A percentile compares a stretch with the other conserved stretches of the same genome.
phyloP scores from a whole-genome alignment of 2,113 vertebrate genomes.

The Lagenorhynchus albirostris region DNA sequence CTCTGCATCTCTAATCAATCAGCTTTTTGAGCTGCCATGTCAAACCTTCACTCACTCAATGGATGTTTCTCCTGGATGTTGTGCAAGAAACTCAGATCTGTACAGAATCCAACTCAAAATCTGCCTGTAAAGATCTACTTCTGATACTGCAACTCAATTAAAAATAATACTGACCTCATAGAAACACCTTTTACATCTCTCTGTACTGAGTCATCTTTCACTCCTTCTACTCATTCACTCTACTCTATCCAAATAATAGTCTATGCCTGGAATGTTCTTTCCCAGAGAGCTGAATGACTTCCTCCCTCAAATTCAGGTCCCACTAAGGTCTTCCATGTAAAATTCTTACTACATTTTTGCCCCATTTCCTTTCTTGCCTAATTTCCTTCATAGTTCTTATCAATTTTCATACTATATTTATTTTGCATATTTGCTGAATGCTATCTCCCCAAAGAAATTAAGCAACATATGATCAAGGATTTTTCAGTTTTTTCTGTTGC shows the following conservation, averaged over 20 bases:
- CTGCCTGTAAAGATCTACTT: background rate
- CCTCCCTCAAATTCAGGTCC: background rate
- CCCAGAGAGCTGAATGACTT: background rate
- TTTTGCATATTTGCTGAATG: background rate
- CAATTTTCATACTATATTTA: background rate
- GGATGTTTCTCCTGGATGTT: background rate
- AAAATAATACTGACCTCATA: background rate
- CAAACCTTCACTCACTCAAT: background rate
- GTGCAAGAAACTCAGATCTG: background rate
- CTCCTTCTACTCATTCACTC: background rate
- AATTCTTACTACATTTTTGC: background rate
- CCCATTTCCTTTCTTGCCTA: background rate
- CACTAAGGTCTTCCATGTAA: background rate
- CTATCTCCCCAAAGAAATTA: background rate
- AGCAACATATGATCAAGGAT: background rate
- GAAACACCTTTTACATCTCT: background rate
- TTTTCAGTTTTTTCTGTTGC: background rate
- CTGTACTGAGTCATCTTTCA: background rate
- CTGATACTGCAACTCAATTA: background rate
- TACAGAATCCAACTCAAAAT: background rate
- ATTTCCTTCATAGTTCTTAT: background rate
- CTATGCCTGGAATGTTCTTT: background rate
- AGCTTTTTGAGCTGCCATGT: background rate
- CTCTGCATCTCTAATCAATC: background rate
- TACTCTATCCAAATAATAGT: background rate